Conservation (phyloP, 1,140 invertebrate genomes). For the Helicoverpa armigera region DNA sequence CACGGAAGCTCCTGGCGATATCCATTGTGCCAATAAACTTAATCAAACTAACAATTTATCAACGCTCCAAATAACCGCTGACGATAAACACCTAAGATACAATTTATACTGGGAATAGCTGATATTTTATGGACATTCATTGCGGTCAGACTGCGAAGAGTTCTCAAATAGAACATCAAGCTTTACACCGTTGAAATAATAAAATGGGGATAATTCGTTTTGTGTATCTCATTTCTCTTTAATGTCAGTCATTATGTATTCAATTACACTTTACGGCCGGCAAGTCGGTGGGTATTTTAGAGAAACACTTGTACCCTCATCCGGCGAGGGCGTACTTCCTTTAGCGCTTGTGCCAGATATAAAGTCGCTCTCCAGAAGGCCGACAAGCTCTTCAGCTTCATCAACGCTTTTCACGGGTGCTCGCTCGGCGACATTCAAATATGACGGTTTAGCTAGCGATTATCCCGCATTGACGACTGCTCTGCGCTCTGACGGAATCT, state of each 20-base stretch:
- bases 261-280: constrained; percentile 22
- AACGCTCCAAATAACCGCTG: constrained; percentile 19
- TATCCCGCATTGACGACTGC: constrained; percentile 43
- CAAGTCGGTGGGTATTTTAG: constrained; percentile 20
- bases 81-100: constrained; percentile 31
- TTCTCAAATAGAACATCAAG: constrained; percentile 3
- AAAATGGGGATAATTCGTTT: constrained; percentile 38
- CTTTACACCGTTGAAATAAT: constrained; percentile 27
- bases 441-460: constrained; percentile 21
- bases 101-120: constrained; percentile 10
- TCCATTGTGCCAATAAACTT: constrained; percentile 24
- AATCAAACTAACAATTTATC: constrained; percentile 27
- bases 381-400: constrained; percentile 41
- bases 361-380: constrained; percentile 33
- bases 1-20: constrained; percentile 32
- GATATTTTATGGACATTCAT: background rate
- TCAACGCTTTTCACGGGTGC: constrained; percentile 46
- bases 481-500: constrained; percentile 15
- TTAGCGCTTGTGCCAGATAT: constrained; percentile 40
- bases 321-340: constrained; percentile 20
- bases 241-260: constrained; percentile 44
- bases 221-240: constrained; percentile 35
- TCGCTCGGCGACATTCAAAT: constrained; percentile 40
- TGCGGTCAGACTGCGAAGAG: background rate
- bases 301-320: constrained; percentile 22